Base-by-base conservation (phyloP, 2,888 invertebrate genomes). In the Xestia ashworthii region DNA sequence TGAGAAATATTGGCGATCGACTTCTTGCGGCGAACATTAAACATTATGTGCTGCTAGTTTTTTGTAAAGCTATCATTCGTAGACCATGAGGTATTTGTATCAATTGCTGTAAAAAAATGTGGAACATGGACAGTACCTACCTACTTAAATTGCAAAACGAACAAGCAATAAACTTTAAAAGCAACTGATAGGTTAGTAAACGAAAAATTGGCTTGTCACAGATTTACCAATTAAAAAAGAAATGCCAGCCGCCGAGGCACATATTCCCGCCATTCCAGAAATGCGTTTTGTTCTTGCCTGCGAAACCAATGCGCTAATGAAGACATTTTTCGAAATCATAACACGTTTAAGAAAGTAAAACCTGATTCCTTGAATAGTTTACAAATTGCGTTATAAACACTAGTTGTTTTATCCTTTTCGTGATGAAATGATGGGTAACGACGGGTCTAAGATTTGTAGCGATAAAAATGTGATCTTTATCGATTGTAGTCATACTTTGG, bases 241-340 rank as follows among this genome's bases (percentile, higher is more conserved):
- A 85, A 82, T 87, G 71, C 77, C 79, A 41, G 64, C 66, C 75
- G 64, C 66, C 75, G 78, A 41, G 71, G 66, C 71, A 80, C 76
- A 82, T 88, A 89, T 92, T 89, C 88, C 81, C 67, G 88, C 82
- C 84, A 92, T 92, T 91, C 89, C 90, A 88, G 89, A 86, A 87
- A 84, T 86, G 88, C 91, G 83, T 89, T 88, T 85, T 90, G 82
- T 89, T 88, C 83, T 88, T 89, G 87, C 89, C 78, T 81, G 87
- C 87, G 89, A 88, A 90, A 88, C 87, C 83, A 88, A 90, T 85
- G 88, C 89, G 89, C 86, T 91, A 91, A 93, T 92, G 91, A 91
- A 92, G 91, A 91, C 91, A 92, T 93, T 92, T 93, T 91, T 90
- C 84, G 88, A 91, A 93, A 92, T 92, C 91, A 92, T 92, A 90